A percentile compares a stretch with the other conserved stretches of the same genome.
Evolutionary conservation across 2,797 vertebrate species (phyloP).

Genomic region (Agapornis canus): DNA sequence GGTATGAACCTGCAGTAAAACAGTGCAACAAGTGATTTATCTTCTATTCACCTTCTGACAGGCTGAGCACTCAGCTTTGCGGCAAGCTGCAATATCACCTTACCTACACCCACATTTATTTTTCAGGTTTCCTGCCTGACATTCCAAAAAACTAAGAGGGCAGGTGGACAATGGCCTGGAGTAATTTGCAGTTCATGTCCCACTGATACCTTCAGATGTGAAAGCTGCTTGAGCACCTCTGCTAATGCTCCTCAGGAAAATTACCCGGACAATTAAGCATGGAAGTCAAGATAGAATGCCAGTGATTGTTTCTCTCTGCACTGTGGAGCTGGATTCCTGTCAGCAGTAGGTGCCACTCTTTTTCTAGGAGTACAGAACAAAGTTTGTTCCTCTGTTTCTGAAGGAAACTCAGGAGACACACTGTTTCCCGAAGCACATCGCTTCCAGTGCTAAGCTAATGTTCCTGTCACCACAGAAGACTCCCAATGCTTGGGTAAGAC

Average conservation of each 20-base stretch:
- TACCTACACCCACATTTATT: not conserved
- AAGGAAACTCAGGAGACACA: not conserved
- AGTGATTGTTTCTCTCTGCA: not conserved
- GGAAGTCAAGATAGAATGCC: not conserved
- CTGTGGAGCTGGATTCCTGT: not conserved
- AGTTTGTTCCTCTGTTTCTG: not conserved
- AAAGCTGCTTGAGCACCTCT: not conserved
- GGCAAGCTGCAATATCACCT: not conserved
- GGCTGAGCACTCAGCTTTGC: not conserved
- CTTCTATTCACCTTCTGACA: not conserved
- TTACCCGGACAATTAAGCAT: not conserved
- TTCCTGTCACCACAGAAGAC: not conserved
- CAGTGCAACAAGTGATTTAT: not conserved
- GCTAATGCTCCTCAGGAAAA: not conserved
- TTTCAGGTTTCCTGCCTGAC: not conserved
- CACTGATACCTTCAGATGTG: not conserved
- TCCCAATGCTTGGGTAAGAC: not conserved
- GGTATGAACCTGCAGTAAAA: not conserved
- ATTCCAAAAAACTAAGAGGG: not conserved
- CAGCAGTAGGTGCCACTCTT: not conserved
- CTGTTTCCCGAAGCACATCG: fast-evolving
- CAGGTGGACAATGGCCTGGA: not conserved
- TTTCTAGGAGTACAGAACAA: not conserved
- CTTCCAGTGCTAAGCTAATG: not conserved
- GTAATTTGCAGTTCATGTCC: not conserved